These are phyloP conservation scores for Callospermophilus lateralis DNA, from an alignment of 2,113 vertebrate genomes.

Conservation along the genomic window DNA sequence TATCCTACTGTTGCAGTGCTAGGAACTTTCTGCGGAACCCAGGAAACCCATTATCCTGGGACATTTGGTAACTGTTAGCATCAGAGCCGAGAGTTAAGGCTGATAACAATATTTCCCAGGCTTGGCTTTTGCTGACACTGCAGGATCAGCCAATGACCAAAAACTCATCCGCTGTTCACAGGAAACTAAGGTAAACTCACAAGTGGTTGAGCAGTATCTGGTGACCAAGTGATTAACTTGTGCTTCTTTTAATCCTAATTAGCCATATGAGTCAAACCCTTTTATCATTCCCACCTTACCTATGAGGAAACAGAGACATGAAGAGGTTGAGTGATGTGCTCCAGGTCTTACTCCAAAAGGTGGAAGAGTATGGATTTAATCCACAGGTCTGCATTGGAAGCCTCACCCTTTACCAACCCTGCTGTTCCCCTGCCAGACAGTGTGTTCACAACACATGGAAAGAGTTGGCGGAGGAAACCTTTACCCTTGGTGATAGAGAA, in stretches of 20 bases:
- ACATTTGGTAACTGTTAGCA: no score
- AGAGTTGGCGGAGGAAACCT: background rate
- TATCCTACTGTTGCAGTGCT: no score
- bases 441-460: background rate
- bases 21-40: no score
- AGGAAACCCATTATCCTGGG: no score
- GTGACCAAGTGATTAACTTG: background rate
- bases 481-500: background rate
- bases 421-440: background rate
- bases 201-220: background rate
- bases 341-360: background rate
- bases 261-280: background rate
- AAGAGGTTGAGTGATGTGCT: background rate
- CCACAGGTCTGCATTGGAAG: background rate
- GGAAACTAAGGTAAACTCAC: background rate
- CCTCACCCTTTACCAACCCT: background rate
- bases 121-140: no score
- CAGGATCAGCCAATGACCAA: no score
- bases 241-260: background rate
- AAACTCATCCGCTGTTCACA: no score
- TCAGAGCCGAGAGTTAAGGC: no score
- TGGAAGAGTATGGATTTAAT: background rate
- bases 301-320: background rate
- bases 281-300: background rate
- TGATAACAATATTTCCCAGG: no score